These are phyloP conservation scores for Podarcis siculus DNA, from an alignment of 2,797 vertebrate genomes.

Conservation along the genomic window DNA sequence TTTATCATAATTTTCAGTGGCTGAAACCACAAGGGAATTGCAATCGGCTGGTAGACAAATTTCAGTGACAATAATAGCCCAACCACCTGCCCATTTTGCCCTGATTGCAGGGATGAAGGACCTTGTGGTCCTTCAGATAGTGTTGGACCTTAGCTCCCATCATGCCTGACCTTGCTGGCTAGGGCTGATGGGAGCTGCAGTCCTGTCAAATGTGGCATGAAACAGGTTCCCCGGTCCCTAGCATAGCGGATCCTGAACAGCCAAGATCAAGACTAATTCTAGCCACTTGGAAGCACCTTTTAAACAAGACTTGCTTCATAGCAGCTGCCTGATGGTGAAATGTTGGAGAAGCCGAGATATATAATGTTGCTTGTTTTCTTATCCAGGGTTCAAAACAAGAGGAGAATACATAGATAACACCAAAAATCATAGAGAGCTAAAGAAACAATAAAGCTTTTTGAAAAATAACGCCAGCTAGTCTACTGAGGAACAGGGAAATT, in stretches of 20 bases:
- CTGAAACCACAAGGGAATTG: neutral
- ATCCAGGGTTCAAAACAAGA: neutral
- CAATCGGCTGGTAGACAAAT: neutral
- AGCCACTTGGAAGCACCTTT: neutral
- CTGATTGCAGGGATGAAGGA: too few species aligned
- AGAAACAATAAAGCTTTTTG: neutral
- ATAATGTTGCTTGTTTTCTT: neutral
- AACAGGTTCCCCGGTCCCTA: neutral
- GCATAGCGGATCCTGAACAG: neutral
- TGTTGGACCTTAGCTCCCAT: neutral
- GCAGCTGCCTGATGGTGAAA: neutral
- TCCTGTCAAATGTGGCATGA: neutral
- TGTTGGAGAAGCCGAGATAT: neutral
- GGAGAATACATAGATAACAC: neutral
- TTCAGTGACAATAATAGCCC: neutral
- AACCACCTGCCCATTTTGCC: neutral
- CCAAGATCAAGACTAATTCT: neutral
- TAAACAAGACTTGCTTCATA: neutral
- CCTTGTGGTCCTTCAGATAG: neutral
- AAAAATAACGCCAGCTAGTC: slow-evolving; percentile 45
- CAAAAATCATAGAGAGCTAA: neutral
- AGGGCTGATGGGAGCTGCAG: neutral
- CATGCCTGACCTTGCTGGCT: neutral
- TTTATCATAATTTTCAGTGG: neutral
- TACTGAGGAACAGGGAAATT: slow-evolving; percentile 35